phyloP scores from a whole-genome alignment of 2,888 invertebrate genomes.

The Ernsta delagoae region DNA sequence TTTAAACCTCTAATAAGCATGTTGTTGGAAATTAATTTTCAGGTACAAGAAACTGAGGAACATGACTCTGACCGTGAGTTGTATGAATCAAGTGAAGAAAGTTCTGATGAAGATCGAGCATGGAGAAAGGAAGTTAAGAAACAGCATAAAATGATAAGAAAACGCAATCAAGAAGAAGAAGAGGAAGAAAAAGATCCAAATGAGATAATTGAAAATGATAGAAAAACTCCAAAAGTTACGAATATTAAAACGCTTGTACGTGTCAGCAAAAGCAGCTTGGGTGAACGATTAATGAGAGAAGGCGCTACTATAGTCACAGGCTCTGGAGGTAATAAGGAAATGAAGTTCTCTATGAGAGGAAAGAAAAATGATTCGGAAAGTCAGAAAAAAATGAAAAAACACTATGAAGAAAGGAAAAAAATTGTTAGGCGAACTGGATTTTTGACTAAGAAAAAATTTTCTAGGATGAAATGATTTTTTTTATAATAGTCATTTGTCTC shows the following conservation, averaged over 20 bases:
- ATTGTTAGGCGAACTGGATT: constrained; percentile 81
- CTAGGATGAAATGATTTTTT: constrained; percentile 52
- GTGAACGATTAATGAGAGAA: constrained; percentile 88
- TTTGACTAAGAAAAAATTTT: constrained; percentile 62
- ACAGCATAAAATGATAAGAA: constrained; percentile 87
- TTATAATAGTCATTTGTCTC: no score
- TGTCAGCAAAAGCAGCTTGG: constrained; percentile 87
- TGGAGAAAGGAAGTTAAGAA: constrained; percentile 93
- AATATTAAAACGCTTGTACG: constrained; percentile 78
- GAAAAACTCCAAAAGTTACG: constrained; percentile 79
- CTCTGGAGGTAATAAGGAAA: constrained; percentile 90
- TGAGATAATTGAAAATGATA: constrained; percentile 54
- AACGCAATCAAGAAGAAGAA: constrained; percentile 56
- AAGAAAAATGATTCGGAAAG: constrained; percentile 81
- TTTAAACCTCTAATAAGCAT: neutral
- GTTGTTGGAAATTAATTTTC: constrained; percentile 26
- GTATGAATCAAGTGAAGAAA: constrained; percentile 69
- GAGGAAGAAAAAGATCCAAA: constrained; percentile 46
- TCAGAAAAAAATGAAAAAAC: constrained; percentile 86
- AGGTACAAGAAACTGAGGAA: constrained; percentile 68
- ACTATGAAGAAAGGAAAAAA: constrained; percentile 88
- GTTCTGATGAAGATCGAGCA: constrained; percentile 93
- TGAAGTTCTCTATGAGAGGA: constrained; percentile 89
- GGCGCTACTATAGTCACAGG: constrained; percentile 77
- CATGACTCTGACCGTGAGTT: constrained; percentile 83